These are phyloP conservation scores for Bovichtus variegatus DNA, from an alignment of 2,797 vertebrate species.

Conservation along the genomic window DNA sequence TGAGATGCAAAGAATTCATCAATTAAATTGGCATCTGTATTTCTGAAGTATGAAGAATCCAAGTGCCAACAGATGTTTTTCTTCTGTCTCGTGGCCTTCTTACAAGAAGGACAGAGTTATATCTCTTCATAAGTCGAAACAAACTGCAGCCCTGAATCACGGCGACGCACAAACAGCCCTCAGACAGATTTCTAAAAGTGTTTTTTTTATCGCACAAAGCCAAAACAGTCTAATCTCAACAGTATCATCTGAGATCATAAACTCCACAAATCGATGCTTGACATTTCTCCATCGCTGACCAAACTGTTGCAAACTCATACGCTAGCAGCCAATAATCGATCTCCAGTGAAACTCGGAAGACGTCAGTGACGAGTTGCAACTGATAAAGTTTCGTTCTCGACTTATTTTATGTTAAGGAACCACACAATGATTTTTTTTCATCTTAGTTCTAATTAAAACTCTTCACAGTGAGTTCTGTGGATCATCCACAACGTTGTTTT, in stretches of 20 bases:
- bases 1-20: slow-evolving; percentile 34
- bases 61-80: slow-evolving; percentile 39
- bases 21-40: slow-evolving; percentile 29
- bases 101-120: slow-evolving; percentile 15
- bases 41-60: slow-evolving; percentile 32
- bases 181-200: slow-evolving; percentile 18
- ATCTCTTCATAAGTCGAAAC: slow-evolving; percentile 34
- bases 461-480: not conserved
- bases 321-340: slow-evolving; percentile 32
- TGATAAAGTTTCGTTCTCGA: not conserved
- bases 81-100: slow-evolving; percentile 13
- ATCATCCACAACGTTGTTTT: not conserved
- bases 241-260: slow-evolving; percentile 46
- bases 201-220: not conserved
- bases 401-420: too few relatives aligned
- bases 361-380: not conserved
- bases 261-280: slow-evolving; percentile 42
- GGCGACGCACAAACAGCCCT: slow-evolving; percentile 10
- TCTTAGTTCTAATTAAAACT: too few relatives aligned
- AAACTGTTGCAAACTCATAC: slow-evolving; percentile 29
- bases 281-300: slow-evolving; percentile 43
- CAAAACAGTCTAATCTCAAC: slow-evolving; percentile 19
- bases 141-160: slow-evolving; percentile 26
- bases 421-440: too few relatives aligned
- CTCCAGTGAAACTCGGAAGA: slow-evolving; percentile 15